Evolutionary conservation across 2,113 vertebrate species (phyloP), one percentile per base, ranked within the genome.

Genomic region (Thunnus thynnus): DNA sequence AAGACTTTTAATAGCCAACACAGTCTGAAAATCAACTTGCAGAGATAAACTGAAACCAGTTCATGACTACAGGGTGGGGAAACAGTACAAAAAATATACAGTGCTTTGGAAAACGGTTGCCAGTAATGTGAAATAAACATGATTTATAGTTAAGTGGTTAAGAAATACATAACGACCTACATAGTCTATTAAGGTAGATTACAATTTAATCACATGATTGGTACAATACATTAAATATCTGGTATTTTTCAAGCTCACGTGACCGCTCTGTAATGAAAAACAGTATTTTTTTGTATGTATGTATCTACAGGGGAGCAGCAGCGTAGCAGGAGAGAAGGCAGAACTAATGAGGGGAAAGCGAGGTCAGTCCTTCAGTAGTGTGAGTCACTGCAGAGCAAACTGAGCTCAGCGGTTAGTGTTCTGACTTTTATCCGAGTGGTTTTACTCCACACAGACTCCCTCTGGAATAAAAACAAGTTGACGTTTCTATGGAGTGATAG

Each of bases 301-400:
- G 18, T 65, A 36, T 36, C 54, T 30, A 60, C 61, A 58, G 60
- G 60, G 44, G 50, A 44, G 56, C 76, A 44, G 76, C 25, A 1
- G 54, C 77, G 55, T 36, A 66, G 71, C n/a, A 14, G 65, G n/a
- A 54, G 41, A 78, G 67, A 9, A 20, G 22, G 55, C 14, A 75
- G 17, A 47, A 41, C 12, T 7, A 20, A 72, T 30, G 32, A 55
- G 32, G 25, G 27, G 17, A 30, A 44, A 64, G 25, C 1, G 3
- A 70, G 63, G 52, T 36, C 71, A 46, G 71, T 62, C 60, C 72
- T 68, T 83, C 46, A 72, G 51, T 13, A 72, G 14, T 13, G 30
- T 72, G 62, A 83, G 55, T 68, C 54, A 51, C 7, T n/a, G 1
- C 18, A 51, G 32, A 65, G 51, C 64, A 73, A 64, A 55, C 17